These are phyloP conservation scores for Pantherophis vulpinus DNA, from an alignment of 2,797 vertebrate genomes.

Conservation along the genomic window DNA sequence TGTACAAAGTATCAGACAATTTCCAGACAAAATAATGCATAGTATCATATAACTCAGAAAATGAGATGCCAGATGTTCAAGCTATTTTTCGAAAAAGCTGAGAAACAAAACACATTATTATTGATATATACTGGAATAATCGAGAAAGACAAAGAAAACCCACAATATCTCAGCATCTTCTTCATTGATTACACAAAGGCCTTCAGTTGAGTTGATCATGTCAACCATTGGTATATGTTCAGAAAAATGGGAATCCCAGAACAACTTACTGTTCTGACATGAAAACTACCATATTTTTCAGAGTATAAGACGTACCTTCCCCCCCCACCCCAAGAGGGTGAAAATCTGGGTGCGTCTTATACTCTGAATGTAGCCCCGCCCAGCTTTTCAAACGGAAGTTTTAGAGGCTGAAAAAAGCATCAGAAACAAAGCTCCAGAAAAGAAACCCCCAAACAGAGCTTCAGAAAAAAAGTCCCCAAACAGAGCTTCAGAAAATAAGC, in stretches of 20 bases:
- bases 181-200: neutral
- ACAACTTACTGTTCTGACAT: neutral
- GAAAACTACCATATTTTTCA: neutral
- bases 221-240: neutral
- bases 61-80: neutral
- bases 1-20: neutral
- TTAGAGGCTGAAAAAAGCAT: too few species aligned
- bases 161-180: neutral
- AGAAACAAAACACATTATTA: neutral
- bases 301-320: too few species aligned
- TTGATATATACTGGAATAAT: neutral
- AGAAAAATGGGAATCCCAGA: neutral
- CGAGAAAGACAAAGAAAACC: neutral
- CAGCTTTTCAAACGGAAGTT: too few species aligned
- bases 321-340: too few species aligned
- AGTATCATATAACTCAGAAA: neutral
- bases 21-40: neutral
- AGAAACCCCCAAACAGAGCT: too few species aligned
- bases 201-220: neutral
- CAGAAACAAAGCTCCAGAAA: too few species aligned
- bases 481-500: too few species aligned
- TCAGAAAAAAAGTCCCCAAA: too few species aligned
- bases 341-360: too few species aligned
- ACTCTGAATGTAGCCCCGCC: too few species aligned
- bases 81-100: neutral